Evolutionary conservation across 2,888 invertebrate genomes (phyloP).

Genomic region (Criorhina ranunculi): DNA sequence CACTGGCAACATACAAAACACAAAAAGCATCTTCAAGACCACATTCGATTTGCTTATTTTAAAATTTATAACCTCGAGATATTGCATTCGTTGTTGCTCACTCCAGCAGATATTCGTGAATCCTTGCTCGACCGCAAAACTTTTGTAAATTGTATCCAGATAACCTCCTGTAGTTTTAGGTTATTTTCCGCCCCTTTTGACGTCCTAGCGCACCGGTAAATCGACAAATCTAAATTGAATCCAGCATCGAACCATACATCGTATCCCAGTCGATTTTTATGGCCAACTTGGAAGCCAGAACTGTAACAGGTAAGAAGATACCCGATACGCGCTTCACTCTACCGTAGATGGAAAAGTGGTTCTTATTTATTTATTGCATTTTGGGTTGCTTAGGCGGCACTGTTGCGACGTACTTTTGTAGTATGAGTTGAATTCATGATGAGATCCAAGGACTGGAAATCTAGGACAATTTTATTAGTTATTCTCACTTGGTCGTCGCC

Average conservation of each 20-base stretch:
- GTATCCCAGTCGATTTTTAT: conserved; percentile 45
- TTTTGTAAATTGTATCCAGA: conserved; percentile 19
- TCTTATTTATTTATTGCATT: conserved; percentile 56
- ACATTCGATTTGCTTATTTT: conserved; percentile 55
- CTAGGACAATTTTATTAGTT: conserved; percentile 52
- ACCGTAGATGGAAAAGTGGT: conserved; percentile 12
- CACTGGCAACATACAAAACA: conserved; percentile 9
- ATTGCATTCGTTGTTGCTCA: conserved; percentile 20
- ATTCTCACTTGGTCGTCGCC: conserved; percentile 24
- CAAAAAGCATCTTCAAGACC: conserved; percentile 22
- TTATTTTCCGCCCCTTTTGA: not conserved
- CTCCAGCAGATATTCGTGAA: too few species aligned
- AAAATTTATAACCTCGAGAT: conserved; percentile 52
- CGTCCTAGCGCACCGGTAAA: not conserved
- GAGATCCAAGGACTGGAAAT: conserved; percentile 40
- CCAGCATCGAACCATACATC: conserved; percentile 10
- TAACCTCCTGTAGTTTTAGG: not conserved
- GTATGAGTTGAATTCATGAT: conserved; percentile 45
- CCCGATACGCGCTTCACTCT: not conserved
- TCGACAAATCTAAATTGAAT: conserved; percentile 40
- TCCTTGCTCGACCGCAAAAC: conserved; percentile 3
- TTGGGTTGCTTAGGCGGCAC: conserved; percentile 23
- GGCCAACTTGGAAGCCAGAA: conserved; percentile 18
- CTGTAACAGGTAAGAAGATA: conserved; percentile 48
- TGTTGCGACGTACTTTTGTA: not conserved